Conservation (phyloP, 2,113 vertebrate species). For the Callopanchax toddi region DNA sequence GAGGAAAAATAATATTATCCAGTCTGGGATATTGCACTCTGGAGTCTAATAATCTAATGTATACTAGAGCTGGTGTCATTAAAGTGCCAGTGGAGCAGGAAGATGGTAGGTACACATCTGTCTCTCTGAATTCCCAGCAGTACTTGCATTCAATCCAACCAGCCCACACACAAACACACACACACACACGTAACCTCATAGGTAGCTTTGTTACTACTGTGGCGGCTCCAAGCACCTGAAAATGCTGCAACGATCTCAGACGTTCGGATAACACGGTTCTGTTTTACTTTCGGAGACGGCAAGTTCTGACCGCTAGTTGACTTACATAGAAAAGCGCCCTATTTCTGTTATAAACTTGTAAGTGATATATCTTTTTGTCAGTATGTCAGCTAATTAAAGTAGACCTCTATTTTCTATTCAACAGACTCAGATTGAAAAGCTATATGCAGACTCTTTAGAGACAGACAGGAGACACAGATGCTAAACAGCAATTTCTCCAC, state of each 20-base stretch:
- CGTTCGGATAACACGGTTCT: neutral
- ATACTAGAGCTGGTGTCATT: slow-evolving; percentile 72
- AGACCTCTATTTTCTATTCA: neutral
- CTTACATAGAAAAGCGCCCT: neutral
- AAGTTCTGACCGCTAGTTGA: neutral
- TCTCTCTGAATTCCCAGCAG: slow-evolving; percentile 58
- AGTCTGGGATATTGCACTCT: slow-evolving; percentile 79
- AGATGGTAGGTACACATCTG: slow-evolving; percentile 65
- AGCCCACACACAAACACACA: slow-evolving; percentile 36
- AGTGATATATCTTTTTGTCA: slow-evolving; percentile 15
- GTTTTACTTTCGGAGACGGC: neutral
- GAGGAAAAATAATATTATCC: slow-evolving; percentile 79
- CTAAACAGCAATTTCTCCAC: slow-evolving; percentile 61
- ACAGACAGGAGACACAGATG: slow-evolving; percentile 55
- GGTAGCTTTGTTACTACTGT: slow-evolving; percentile 19
- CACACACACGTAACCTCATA: slow-evolving; percentile 19
- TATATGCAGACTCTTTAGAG: slow-evolving; percentile 30
- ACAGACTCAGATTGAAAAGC: slow-evolving; percentile 6
- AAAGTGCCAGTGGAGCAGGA: slow-evolving; percentile 70
- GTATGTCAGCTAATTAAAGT: neutral
- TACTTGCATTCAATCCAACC: slow-evolving; percentile 27
- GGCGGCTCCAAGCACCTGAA: slow-evolving; percentile 49
- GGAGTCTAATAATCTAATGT: slow-evolving; percentile 82
- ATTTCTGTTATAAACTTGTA: neutral
- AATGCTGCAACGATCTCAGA: slow-evolving; percentile 57